Evolutionary conservation across 2,113 vertebrate genomes (phyloP), one percentile per base, ranked within the genome.

Genomic region (Ciconia stormi): DNA sequence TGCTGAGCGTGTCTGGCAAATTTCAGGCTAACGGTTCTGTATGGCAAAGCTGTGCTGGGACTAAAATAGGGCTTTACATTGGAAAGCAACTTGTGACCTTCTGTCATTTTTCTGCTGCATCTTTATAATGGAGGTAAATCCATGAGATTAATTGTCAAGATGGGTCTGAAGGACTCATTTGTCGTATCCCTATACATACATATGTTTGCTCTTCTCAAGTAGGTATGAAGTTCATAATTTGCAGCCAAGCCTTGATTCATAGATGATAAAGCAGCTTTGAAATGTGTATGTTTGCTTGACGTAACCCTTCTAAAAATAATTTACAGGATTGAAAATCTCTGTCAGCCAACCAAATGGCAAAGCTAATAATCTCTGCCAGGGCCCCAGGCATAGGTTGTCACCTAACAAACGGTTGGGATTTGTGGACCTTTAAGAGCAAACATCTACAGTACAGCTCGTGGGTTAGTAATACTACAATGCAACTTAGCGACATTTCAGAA

Each of bases 291-390:
- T 53, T 65, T 87, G 67, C 66, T 72, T 80, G 46, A 76, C 29
- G 53, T 65, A 87, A 82, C 36, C 42, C 52, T 91, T 77, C 77
- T 87, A 92, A 96, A 96, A 95, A 77, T 88, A 87, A 85, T 85
- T 72, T 62, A 8, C 25, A 55, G 55, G 66, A 90, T 95, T 76
- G 85, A 89, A 96, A 72, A 38, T 61, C 56, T 92, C 47, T 71
- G 16, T 89, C 46, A 70, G 66, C 34, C 84, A 94, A 6, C 36
- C 69, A 65, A 91, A 82, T 47, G 58, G 81, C 72, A 91, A 89
- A 90, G 19, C 61, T 72, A 84, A 72, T 89, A 63, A 82, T 32
- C 52, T 89, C 49, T 84, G 83, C 93, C 40, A 70, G 34, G 36
- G 66, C 78, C 46, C 25, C 26, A 44, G 69, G 77, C 81, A 20